Percentiles rank a stretch among this genome's conserved stretches.
Conservation (phyloP, 2,797 vertebrate species). For the Eleutherodactylus coqui region DNA sequence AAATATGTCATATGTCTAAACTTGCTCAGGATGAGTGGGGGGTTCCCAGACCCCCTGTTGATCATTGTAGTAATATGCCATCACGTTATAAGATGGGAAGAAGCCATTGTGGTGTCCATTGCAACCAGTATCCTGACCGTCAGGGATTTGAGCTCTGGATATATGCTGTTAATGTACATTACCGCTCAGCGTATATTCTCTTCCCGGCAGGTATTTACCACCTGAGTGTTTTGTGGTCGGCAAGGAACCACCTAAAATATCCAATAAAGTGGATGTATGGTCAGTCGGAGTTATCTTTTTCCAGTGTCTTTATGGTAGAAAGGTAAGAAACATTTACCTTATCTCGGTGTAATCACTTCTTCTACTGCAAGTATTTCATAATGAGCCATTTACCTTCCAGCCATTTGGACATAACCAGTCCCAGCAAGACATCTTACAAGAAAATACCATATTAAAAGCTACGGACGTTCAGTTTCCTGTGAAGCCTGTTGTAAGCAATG, state of each 20-base stretch:
- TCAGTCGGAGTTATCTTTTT: slow-evolving; percentile 99
- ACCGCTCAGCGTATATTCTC: background rate
- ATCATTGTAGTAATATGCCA: too few species aligned
- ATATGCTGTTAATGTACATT: background rate
- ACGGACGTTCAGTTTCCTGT: slow-evolving; percentile 98
- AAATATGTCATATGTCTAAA: too few species aligned
- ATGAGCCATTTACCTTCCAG: slow-evolving; percentile 73
- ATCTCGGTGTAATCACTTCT: background rate
- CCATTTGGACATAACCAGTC: slow-evolving; percentile 99
- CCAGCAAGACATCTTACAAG: slow-evolving; percentile 98
- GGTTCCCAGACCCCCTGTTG: too few species aligned
- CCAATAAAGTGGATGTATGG: slow-evolving; percentile 99
- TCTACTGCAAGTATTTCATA: background rate
- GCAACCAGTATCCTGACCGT: too few species aligned
- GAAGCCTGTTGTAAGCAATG: slow-evolving; percentile 96
- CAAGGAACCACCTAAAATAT: slow-evolving; percentile 99
- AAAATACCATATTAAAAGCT: slow-evolving; percentile 99
- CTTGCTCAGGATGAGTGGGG: too few species aligned
- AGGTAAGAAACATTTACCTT: slow-evolving; percentile 78
- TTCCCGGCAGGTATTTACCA: slow-evolving; percentile 89
- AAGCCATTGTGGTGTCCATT: background rate
- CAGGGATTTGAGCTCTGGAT: too few species aligned
- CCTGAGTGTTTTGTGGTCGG: slow-evolving; percentile 99
- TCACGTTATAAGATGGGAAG: too few species aligned
- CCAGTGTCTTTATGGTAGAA: slow-evolving; percentile 98